Base-by-base conservation (phyloP, 2,888 invertebrate species). In the Xestia sexstrigata region DNA sequence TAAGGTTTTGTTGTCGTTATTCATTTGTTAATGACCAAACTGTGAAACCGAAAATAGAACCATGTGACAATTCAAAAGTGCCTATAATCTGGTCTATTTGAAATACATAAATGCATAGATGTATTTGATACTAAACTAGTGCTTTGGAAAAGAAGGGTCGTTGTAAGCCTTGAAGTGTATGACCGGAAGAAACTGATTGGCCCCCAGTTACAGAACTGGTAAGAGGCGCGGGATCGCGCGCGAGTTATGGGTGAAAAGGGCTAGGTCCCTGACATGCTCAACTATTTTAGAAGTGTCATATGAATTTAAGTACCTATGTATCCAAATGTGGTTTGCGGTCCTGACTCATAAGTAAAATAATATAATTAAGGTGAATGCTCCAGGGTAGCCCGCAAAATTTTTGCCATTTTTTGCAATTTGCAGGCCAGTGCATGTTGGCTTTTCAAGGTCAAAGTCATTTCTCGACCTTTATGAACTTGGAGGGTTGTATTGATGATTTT, bases 1-100 rank as follows among this genome's bases (percentile, higher is more conserved):
- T 99, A 97, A 91, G 95, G 23, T n/a, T 65, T 35, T 35, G 20
- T 62, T 62, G 30, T 20, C 9, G 1, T 60, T 20, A 20, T 62
- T 9, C 4, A 62, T 35, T 30, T 30, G 30, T 30, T 62, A 62
- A 60, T 60, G 1, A 30, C 30, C 17, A 60, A 30, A 60, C 30
- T 60, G 13, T 13, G 15, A 58, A 58, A 58, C 58, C 58, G 1
- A 58, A 26, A 30, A 60, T 58, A 58, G 26, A 17, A 58, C 58
- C 15, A 7, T 30, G 2, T 30, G 17, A 30, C 17, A 30, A 60
- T 60, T 60, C 8, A 60, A 17, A 60, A 30, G 8, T 30, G 30
- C 15, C 8, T 8, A 8, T 15, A 58, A n/a, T 26, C 15, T 30
- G 17, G 30, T 8, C 17, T 30, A 26, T 58, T 60, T 60, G 30